Conservation (phyloP, 2,113 vertebrate species). For the Mionectes macconnelli region DNA sequence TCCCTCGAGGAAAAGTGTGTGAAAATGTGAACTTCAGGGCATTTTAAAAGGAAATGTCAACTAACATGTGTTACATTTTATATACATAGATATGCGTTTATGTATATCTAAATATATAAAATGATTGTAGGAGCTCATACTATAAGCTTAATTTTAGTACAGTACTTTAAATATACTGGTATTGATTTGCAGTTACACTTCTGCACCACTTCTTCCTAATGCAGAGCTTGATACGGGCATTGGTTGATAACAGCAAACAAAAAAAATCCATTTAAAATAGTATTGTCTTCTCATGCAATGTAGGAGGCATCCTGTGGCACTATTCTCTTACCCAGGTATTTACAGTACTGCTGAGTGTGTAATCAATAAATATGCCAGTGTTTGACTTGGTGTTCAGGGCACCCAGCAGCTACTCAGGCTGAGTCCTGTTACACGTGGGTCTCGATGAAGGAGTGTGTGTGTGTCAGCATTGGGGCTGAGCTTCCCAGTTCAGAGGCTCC, state of each 20-base stretch:
- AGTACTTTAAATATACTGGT: conserved; percentile 63
- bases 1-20: not conserved
- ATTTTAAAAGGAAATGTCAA: conserved; percentile 51
- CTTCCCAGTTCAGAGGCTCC: conserved; percentile 82
- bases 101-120: conserved; percentile 72
- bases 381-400: conserved; percentile 35
- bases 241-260: conserved; percentile 47
- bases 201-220: conserved; percentile 58
- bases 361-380: conserved; percentile 84
- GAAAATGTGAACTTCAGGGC: conserved; percentile 40
- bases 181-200: conserved; percentile 48
- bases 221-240: conserved; percentile 66
- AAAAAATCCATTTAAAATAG: conserved; percentile 77
- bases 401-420: conserved; percentile 9
- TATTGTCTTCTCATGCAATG: conserved; percentile 85
- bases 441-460: conserved; percentile 91
- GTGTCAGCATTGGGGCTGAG: conserved; percentile 82
- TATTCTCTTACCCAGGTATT: conserved; percentile 82
- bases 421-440: conserved; percentile 79
- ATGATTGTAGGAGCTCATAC: conserved; percentile 40
- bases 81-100: conserved; percentile 62
- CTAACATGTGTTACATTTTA: conserved; percentile 48
- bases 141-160: conserved; percentile 56
- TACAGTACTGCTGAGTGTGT: conserved; percentile 78
- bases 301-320: conserved; percentile 88